These are phyloP conservation scores for Stichodactyla helianthus DNA, from an alignment of 64 coral and sea anemone species.

Conservation along the genomic window DNA sequence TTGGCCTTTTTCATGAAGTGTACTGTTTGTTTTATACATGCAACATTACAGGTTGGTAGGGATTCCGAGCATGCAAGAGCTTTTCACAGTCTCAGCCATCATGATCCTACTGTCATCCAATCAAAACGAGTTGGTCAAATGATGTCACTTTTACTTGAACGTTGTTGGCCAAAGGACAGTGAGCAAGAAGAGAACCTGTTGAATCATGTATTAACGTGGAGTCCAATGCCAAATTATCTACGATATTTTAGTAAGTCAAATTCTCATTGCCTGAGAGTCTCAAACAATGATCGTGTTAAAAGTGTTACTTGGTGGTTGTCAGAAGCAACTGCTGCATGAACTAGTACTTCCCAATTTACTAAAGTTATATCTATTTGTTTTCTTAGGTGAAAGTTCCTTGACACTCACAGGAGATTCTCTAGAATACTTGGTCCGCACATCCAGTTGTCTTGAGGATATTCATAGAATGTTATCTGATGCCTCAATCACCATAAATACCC, in stretches of 20 bases:
- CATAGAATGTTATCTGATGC: neutral
- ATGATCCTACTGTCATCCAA: neutral
- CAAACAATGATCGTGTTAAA: too few relatives aligned
- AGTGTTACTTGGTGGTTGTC: too few relatives aligned
- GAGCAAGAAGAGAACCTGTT: neutral
- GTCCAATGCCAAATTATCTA: conserved; percentile 37
- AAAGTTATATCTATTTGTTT: too few relatives aligned
- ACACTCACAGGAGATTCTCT: conserved; percentile 1
- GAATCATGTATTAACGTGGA: conserved; percentile 32
- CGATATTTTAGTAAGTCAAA: conserved; percentile 25
- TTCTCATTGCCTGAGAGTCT: too few relatives aligned
- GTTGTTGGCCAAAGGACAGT: conserved; percentile 1
- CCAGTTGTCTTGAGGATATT: neutral
- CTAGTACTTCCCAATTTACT: too few relatives aligned
- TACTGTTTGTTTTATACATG: neutral
- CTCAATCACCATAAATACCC: neutral
- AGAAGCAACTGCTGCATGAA: too few relatives aligned
- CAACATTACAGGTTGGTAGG: neutral
- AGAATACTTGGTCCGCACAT: neutral
- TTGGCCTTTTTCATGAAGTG: too few relatives aligned
- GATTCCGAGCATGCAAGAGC: neutral
- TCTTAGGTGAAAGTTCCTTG: neutral
- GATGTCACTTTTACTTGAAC: conserved; percentile 20
- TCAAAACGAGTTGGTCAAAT: neutral
- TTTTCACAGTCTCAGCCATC: neutral